phyloP scores from a whole-genome alignment of 2,888 invertebrate species.

The Anorthoa munda region DNA sequence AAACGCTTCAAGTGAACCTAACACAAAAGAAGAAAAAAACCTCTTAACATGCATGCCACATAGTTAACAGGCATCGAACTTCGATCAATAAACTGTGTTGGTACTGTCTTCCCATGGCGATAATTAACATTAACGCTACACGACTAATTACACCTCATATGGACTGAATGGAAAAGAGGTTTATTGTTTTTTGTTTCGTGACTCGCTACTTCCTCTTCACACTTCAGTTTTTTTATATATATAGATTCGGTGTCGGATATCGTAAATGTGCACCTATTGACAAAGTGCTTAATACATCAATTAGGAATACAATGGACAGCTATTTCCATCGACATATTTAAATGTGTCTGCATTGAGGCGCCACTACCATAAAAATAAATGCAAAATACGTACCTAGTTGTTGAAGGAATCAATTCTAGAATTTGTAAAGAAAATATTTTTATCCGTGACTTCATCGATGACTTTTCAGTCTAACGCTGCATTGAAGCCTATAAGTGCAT shows the following conservation, averaged over 20 bases:
- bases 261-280: conserved; percentile 54
- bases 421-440: conserved; percentile 31
- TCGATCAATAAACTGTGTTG: conserved; percentile 76
- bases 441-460: conserved; percentile 7
- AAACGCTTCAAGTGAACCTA: conserved; percentile 49
- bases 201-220: conserved; percentile 49
- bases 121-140: conserved; percentile 72
- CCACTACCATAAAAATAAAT: conserved; percentile 50
- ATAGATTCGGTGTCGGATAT: conserved; percentile 50
- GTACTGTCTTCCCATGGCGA: conserved; percentile 63
- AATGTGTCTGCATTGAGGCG: conserved; percentile 52
- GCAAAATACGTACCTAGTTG: conserved; percentile 37
- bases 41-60: conserved; percentile 74
- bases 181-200: conserved; percentile 55
- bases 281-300: conserved; percentile 50
- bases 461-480: conserved; percentile 6
- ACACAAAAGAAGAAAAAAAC: conserved; percentile 58
- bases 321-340: conserved; percentile 61
- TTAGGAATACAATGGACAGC: conserved; percentile 62
- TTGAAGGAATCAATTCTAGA: conserved; percentile 27
- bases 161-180: conserved; percentile 49
- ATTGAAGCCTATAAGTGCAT: not conserved
- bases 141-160: conserved; percentile 68
- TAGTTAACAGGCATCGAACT: conserved; percentile 73
- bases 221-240: conserved; percentile 24